These are phyloP conservation scores for Tanypteryx hageni DNA, from an alignment of 2,888 invertebrate species.

Conservation along the genomic window DNA sequence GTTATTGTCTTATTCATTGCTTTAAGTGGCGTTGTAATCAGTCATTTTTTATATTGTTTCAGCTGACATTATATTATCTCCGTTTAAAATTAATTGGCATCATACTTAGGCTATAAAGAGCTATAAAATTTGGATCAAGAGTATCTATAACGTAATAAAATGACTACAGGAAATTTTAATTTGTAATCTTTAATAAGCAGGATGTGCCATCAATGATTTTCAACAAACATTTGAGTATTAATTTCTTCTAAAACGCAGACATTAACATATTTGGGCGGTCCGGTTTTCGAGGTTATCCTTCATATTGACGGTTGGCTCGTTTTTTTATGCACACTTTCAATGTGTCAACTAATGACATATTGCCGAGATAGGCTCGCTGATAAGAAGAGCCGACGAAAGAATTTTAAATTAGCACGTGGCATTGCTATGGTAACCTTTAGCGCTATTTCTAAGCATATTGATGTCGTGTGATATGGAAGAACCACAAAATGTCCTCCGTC, in stretches of 20 bases:
- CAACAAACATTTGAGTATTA: neutral
- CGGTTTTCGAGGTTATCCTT: conserved; percentile 32
- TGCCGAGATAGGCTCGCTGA: neutral
- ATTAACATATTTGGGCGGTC: conserved; percentile 12
- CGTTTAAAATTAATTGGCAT: too few species aligned
- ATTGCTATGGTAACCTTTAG: neutral
- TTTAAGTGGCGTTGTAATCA: too few species aligned
- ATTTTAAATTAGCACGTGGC: neutral
- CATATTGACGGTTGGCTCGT: neutral
- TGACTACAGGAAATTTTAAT: too few species aligned
- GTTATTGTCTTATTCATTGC: too few species aligned
- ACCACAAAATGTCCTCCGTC: neutral
- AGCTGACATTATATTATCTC: too few species aligned
- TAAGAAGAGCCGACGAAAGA: neutral
- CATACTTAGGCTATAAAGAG: too few species aligned
- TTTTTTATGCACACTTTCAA: neutral
- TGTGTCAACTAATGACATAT: neutral
- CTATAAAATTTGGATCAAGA: too few species aligned
- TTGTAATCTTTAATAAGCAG: too few species aligned
- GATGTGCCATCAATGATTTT: too few species aligned
- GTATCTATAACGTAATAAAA: too few species aligned
- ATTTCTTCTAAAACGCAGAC: neutral
- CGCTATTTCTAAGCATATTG: conserved; percentile 49
- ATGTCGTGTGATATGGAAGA: conserved; percentile 19
- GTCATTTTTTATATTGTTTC: too few species aligned